A percentile compares a stretch with the other conserved stretches of the same genome.
Evolutionary conservation across 2,113 vertebrate genomes (phyloP).

Genomic region (Periophthalmodon schlosseri): DNA sequence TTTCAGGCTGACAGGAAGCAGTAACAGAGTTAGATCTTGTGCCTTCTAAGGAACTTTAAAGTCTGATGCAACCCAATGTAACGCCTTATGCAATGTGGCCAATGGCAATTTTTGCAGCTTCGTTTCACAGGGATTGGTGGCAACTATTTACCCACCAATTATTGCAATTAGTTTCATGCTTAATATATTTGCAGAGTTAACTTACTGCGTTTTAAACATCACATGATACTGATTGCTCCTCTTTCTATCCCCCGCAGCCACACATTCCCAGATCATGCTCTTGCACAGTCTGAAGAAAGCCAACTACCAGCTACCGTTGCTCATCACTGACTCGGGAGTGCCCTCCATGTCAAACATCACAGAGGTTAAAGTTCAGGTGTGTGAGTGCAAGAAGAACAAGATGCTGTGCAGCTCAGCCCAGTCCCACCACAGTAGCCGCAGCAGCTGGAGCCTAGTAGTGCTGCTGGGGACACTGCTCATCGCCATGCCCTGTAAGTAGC

Average conservation of each 20-base stretch:
- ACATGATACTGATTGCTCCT: neutral
- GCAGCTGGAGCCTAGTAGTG: slow-evolving; percentile 71
- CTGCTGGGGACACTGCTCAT: slow-evolving; percentile 71
- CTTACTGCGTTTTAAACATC: neutral
- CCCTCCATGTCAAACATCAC: slow-evolving; percentile 91
- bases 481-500: slow-evolving; percentile 64
- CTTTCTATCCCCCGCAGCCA: slow-evolving; percentile 70
- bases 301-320: slow-evolving; percentile 93
- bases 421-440: slow-evolving; percentile 55
- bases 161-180: slow-evolving; percentile 1
- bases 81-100: slow-evolving; percentile 39
- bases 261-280: slow-evolving; percentile 91
- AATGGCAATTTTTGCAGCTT: slow-evolving; percentile 29
- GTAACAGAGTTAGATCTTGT: slow-evolving; percentile 5
- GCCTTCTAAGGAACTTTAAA: slow-evolving; percentile 30
- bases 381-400: slow-evolving; percentile 95
- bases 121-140: slow-evolving; percentile 14
- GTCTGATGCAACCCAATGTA: slow-evolving; percentile 62
- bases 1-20: slow-evolving; percentile 22
- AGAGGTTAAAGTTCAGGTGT: slow-evolving; percentile 95
- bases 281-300: slow-evolving; percentile 93
- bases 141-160: slow-evolving; percentile 14
- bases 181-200: neutral
- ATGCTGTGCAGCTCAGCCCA: slow-evolving; percentile 89
- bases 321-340: slow-evolving; percentile 93